Conservation (phyloP, 2,797 vertebrate genomes). For the Anguilla pacifica region DNA sequence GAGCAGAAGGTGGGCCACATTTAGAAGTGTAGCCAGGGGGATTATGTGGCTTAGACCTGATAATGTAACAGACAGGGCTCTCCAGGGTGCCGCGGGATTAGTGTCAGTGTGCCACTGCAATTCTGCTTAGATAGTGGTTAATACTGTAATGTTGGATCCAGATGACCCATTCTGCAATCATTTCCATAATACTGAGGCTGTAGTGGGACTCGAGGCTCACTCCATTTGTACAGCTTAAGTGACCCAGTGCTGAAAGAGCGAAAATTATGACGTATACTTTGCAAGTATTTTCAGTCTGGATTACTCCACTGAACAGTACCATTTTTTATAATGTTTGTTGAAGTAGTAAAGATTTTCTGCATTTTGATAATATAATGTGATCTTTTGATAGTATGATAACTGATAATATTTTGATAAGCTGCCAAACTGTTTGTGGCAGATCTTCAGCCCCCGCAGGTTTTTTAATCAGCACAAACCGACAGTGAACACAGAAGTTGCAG, state of each 20-base stretch:
- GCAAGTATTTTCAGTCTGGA: neutral
- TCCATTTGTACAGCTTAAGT: neutral
- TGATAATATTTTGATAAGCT: too few species aligned
- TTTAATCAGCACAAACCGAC: too few species aligned
- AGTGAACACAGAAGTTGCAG: too few species aligned
- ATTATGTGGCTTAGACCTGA: slow-evolving; percentile 74
- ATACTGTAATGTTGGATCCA: slow-evolving; percentile 75
- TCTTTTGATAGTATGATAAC: too few species aligned
- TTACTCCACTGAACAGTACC: neutral
- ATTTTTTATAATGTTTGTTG: neutral
- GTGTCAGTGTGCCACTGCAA: slow-evolving; percentile 72
- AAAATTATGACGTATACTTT: neutral
- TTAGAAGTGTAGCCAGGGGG: slow-evolving; percentile 67
- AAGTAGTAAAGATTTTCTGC: neutral
- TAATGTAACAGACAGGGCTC: slow-evolving; percentile 74
- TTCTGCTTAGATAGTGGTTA: slow-evolving; percentile 80
- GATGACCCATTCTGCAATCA: slow-evolving; percentile 71
- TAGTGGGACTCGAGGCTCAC: slow-evolving; percentile 40
- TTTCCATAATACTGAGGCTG: slow-evolving; percentile 51
- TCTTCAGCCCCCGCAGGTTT: too few species aligned
- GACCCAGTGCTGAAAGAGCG: neutral
- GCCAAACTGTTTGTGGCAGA: too few species aligned
- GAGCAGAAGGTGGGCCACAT: slow-evolving; percentile 75
- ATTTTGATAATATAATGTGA: neutral
- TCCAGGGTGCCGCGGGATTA: slow-evolving; percentile 69